phyloP scores from a whole-genome alignment of 2,888 invertebrate species.

The Pardosa pseudoannulata region DNA sequence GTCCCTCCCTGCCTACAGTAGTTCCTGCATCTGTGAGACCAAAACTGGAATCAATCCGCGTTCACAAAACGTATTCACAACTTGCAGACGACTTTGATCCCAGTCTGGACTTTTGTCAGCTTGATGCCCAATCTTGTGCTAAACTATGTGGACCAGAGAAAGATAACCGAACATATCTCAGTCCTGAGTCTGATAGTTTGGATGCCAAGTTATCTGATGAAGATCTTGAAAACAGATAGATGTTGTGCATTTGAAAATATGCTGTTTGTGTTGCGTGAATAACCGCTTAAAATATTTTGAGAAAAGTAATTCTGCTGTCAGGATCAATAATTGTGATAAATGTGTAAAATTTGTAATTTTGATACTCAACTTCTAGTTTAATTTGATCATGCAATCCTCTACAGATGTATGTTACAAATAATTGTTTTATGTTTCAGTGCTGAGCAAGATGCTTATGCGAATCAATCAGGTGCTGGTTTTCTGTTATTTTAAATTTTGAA shows the following conservation, averaged over 20 bases:
- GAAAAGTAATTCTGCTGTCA: constrained; percentile 59
- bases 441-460: constrained; percentile 23
- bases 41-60: constrained; percentile 25
- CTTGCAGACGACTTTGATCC: constrained; percentile 31
- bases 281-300: constrained; percentile 60
- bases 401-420: constrained; percentile 6
- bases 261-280: constrained; percentile 50
- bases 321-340: constrained; percentile 66
- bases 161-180: constrained; percentile 32
- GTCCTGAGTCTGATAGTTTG: constrained; percentile 20
- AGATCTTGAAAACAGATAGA: constrained; percentile 46
- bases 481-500: neutral
- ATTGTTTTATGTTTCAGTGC: constrained; percentile 20
- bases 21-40: constrained; percentile 51
- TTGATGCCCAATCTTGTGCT: constrained; percentile 11
- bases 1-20: constrained; percentile 44
- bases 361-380: constrained; percentile 27
- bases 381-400: constrained; percentile 24
- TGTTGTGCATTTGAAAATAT: constrained; percentile 25
- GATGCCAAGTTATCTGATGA: constrained; percentile 27
- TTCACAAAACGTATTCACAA: constrained; percentile 33
- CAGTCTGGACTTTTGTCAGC: constrained; percentile 31
- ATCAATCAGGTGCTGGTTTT: constrained; percentile 27
- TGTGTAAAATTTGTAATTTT: constrained; percentile 67
- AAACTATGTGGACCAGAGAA: constrained; percentile 28